phyloP scores from a whole-genome alignment of 2,888 invertebrate genomes.

The Lymantria monacha region DNA sequence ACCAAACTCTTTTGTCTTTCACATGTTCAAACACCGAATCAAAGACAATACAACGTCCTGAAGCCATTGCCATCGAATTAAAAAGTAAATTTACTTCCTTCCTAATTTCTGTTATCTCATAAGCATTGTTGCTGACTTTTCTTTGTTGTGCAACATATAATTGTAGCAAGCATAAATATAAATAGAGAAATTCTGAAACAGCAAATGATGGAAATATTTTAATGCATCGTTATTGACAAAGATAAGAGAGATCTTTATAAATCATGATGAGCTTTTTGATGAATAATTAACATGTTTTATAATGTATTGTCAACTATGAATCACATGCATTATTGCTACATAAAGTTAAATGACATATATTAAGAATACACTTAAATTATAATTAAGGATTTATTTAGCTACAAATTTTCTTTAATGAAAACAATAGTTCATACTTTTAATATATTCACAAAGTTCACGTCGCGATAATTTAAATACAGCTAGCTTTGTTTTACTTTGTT shows the following conservation, averaged over 20 bases:
- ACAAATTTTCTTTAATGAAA: no score
- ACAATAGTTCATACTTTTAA: no score
- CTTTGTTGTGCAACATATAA: slow-evolving; percentile 17
- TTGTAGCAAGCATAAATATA: slow-evolving; percentile 1
- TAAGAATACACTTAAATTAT: no score
- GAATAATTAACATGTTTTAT: slow-evolving; percentile 2
- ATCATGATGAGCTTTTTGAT: background rate
- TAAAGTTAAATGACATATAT: no score
- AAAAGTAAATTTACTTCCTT: slow-evolving; percentile 19
- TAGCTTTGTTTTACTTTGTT: no score
- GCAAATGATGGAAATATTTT: background rate
- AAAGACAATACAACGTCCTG: slow-evolving; percentile 17
- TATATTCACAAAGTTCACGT: no score
- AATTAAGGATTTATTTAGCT: no score
- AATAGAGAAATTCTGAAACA: background rate
- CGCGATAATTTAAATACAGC: no score
- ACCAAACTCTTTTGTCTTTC: slow-evolving; percentile 2
- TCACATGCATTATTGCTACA: background rate
- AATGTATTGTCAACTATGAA: background rate
- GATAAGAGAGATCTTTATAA: background rate
- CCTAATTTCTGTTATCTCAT: slow-evolving; percentile 20
- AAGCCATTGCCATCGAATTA: slow-evolving; percentile 10
- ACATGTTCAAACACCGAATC: slow-evolving; percentile 17
- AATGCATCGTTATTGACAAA: background rate
- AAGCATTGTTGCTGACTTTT: slow-evolving; percentile 17